Evolutionary conservation across 1,140 invertebrate genomes (phyloP).

Genomic region (Drosophila erecta): DNA sequence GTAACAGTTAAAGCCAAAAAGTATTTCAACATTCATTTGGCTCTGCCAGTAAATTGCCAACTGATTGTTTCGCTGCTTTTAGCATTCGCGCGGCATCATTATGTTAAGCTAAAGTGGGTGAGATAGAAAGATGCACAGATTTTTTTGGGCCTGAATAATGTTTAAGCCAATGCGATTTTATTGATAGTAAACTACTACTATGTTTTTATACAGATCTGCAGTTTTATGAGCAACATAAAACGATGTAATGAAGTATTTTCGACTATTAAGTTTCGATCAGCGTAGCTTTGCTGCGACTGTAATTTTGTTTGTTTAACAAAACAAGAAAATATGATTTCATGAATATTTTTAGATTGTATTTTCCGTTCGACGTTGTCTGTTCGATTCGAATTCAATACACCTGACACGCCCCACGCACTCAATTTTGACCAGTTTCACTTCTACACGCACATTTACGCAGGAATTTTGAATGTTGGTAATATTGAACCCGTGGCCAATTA

Average conservation of each 20-base stretch:
- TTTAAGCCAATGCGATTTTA: too few species aligned
- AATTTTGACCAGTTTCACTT: not conserved
- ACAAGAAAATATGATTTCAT: slow-evolving; percentile 22
- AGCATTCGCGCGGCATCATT: slow-evolving; percentile 49
- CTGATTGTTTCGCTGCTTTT: slow-evolving; percentile 69
- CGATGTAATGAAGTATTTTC: too few species aligned
- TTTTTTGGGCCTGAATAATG: too few species aligned
- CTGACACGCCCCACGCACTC: not conserved
- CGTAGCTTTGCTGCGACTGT: slow-evolving; percentile 4
- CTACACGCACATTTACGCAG: slow-evolving; percentile 19
- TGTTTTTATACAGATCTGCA: too few species aligned
- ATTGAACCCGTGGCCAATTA: slow-evolving; percentile 26
- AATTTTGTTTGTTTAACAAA: slow-evolving; percentile 3
- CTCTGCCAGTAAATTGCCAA: slow-evolving; percentile 67
- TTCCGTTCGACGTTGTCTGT: slow-evolving; percentile 12
- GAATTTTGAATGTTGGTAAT: slow-evolving; percentile 27
- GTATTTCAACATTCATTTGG: slow-evolving; percentile 76
- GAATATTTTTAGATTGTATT: slow-evolving; percentile 5
- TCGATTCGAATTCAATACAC: slow-evolving; percentile 18
- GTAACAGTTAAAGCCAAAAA: slow-evolving; percentile 70
- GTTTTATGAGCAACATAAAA: too few species aligned
- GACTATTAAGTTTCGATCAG: not conserved
- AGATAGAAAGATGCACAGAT: slow-evolving; percentile 11
- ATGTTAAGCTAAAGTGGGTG: slow-evolving; percentile 30
- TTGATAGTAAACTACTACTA: too few species aligned